These are phyloP conservation scores for Pandemis heparana DNA, from an alignment of 2,888 invertebrate species.

Conservation along the genomic window DNA sequence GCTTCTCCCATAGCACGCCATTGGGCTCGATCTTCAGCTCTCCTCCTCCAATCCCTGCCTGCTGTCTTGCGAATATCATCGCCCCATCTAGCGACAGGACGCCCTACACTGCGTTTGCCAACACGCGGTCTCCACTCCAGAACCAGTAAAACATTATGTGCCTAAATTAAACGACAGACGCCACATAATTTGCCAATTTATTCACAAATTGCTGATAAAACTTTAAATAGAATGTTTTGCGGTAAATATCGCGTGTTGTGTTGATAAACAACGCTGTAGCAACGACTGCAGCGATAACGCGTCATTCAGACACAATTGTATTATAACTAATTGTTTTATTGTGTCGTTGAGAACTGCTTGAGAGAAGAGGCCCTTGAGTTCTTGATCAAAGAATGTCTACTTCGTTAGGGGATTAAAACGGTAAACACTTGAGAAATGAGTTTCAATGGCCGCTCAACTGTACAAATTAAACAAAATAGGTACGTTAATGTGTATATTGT, in stretches of 20 bases:
- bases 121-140: too few relatives aligned
- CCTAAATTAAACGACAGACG: background rate
- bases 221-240: background rate
- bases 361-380: background rate
- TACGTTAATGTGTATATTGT: too few relatives aligned
- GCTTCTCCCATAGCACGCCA: too few relatives aligned
- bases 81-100: too few relatives aligned
- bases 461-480: background rate
- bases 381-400: background rate
- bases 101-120: too few relatives aligned
- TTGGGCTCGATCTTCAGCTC: too few relatives aligned
- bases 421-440: background rate
- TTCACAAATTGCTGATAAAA: background rate
- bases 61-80: too few relatives aligned
- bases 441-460: background rate
- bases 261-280: constrained; percentile 3
- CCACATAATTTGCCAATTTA: background rate
- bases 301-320: background rate
- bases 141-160: background rate
- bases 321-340: background rate
- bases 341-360: background rate
- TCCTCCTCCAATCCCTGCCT: too few relatives aligned
- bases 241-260: constrained; percentile 1
- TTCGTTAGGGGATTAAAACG: background rate
- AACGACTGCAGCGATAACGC: background rate